Percentiles rank a stretch among this genome's conserved stretches.
Conservation (phyloP, 2,113 vertebrate genomes). For the Candoia aspera region DNA sequence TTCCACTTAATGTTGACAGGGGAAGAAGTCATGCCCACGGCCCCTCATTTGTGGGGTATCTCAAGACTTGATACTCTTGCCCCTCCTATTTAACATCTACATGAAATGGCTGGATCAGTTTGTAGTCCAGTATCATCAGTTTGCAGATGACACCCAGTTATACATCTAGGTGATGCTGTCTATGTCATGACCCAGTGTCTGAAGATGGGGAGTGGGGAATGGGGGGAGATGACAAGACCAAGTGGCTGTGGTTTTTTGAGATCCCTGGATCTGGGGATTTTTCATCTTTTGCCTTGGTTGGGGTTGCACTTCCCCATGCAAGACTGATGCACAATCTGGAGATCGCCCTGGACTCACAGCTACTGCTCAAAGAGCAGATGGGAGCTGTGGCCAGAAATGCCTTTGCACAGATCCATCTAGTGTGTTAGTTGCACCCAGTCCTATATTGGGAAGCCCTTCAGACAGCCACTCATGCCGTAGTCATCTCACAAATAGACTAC, state of each 20-base stretch:
- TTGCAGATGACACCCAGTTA: too few relatives aligned
- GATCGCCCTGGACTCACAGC: background rate
- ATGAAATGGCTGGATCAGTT: too few relatives aligned
- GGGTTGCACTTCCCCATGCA: background rate
- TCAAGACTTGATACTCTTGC: too few relatives aligned
- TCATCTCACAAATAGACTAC: background rate
- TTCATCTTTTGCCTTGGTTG: background rate
- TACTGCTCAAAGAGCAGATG: background rate
- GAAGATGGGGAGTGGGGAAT: too few relatives aligned
- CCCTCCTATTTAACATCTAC: too few relatives aligned
- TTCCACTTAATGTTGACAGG: too few relatives aligned
- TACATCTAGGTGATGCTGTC: too few relatives aligned
- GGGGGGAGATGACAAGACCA: background rate
- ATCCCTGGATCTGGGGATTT: background rate
- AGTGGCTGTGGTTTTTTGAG: background rate
- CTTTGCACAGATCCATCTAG: background rate
- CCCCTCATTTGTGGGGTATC: too few relatives aligned
- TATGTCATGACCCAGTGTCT: too few relatives aligned
- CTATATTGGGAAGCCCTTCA: background rate
- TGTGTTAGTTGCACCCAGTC: background rate
- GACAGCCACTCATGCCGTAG: background rate
- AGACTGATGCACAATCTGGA: background rate
- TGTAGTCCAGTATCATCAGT: too few relatives aligned
- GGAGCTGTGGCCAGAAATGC: background rate
- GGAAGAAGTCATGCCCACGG: too few relatives aligned